phyloP scores from a whole-genome alignment of 2,113 vertebrate species.

The Nannospalax galili region DNA sequence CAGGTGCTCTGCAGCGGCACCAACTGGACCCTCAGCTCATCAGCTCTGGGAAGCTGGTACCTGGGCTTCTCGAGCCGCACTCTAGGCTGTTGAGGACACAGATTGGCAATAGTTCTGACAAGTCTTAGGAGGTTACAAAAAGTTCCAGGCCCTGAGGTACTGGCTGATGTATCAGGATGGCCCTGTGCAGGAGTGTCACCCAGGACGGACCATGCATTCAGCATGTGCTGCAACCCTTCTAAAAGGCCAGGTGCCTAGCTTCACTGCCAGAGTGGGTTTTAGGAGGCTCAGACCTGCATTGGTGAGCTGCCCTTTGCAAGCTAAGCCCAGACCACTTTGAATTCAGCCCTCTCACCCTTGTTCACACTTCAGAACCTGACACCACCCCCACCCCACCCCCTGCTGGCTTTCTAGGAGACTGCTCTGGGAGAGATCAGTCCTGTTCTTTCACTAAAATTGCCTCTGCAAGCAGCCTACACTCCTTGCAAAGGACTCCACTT shows the following conservation, averaged over 20 bases:
- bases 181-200: background rate
- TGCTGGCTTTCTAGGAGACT: background rate
- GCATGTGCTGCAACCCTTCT: background rate
- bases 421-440: background rate
- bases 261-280: background rate
- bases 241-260: background rate
- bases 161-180: background rate
- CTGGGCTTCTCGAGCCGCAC: background rate
- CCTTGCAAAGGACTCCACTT: background rate
- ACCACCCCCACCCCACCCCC: no score
- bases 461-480: accelerated
- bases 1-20: background rate
- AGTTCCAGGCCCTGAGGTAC: background rate
- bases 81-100: background rate
- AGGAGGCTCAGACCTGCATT: background rate
- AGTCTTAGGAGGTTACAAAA: background rate
- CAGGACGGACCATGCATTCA: background rate
- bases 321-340: background rate
- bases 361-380: background rate
- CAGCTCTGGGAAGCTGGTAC: background rate
- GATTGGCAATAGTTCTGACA: background rate
- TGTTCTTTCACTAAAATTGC: background rate
- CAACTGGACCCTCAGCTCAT: background rate
- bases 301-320: background rate
- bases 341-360: accelerated